These are phyloP conservation scores for Drepana falcataria DNA, from an alignment of 2,888 invertebrate genomes.

Conservation along the genomic window DNA sequence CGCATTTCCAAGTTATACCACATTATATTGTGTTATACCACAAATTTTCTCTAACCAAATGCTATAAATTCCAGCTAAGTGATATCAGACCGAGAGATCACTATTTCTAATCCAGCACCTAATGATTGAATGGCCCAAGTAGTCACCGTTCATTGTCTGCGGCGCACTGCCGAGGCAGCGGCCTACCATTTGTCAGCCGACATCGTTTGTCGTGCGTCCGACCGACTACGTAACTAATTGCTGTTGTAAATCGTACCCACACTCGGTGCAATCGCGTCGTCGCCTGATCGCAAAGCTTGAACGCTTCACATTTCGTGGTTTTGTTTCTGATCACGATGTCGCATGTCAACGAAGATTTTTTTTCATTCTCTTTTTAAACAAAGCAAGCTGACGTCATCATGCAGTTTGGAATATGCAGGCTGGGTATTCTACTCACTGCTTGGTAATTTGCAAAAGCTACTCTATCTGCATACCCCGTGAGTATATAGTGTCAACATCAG, in stretches of 20 bases:
- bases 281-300: slow-evolving; percentile 10
- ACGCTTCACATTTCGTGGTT: not conserved
- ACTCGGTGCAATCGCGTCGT: slow-evolving; percentile 39
- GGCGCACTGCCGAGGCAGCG: slow-evolving; percentile 42
- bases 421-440: too few relatives aligned
- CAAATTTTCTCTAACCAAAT: not conserved
- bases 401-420: too few relatives aligned
- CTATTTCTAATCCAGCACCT: slow-evolving; percentile 39
- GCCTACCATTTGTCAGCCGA: slow-evolving; percentile 54
- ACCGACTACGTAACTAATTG: slow-evolving; percentile 65
- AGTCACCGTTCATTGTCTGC: slow-evolving; percentile 54
- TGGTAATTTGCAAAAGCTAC: too few relatives aligned
- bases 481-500: too few relatives aligned
- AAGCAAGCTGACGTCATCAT: not conserved
- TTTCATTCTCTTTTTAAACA: not conserved
- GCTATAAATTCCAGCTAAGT: not conserved
- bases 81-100: slow-evolving; percentile 21
- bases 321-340: slow-evolving; percentile 4
- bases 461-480: too few relatives aligned
- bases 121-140: slow-evolving; percentile 50
- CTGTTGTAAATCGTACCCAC: slow-evolving; percentile 62
- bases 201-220: slow-evolving; percentile 62
- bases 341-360: not conserved
- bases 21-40: too few relatives aligned
- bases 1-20: too few relatives aligned